These are phyloP conservation scores for Athripsodes cinereus DNA, from an alignment of 2,888 invertebrate species.

Conservation along the genomic window DNA sequence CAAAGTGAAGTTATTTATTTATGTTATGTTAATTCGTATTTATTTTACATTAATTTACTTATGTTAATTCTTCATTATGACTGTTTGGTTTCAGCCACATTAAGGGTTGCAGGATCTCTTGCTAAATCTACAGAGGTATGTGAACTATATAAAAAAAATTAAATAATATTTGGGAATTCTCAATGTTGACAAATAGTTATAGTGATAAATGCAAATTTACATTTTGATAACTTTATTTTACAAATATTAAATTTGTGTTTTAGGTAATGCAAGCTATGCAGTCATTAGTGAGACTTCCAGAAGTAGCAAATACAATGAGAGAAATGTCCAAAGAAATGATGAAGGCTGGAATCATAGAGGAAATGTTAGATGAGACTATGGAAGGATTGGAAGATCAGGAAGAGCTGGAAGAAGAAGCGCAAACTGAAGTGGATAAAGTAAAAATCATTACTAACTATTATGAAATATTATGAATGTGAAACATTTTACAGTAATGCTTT, in stretches of 20 bases:
- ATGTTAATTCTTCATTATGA: too few species aligned
- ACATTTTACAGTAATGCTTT: too few species aligned
- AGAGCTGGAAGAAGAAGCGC: constrained; percentile 94
- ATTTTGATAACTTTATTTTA: neutral
- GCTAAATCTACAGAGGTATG: constrained; percentile 91
- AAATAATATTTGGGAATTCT: neutral
- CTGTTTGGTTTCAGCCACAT: constrained; percentile 80
- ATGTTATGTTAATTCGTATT: too few species aligned
- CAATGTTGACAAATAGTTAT: neutral
- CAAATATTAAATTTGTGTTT: neutral
- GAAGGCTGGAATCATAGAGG: constrained; percentile 97
- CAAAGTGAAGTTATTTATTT: too few species aligned
- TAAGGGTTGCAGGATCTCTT: constrained; percentile 87
- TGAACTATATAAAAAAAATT: neutral
- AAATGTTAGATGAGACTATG: constrained; percentile 98
- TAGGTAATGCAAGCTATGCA: constrained; percentile 96
- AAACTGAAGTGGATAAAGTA: constrained; percentile 88
- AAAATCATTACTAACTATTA: neutral
- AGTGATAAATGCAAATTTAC: neutral
- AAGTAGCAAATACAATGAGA: constrained; percentile 93
- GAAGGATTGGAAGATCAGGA: constrained; percentile 88
- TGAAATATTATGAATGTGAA: neutral
- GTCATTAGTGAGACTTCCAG: constrained; percentile 80
- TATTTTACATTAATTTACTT: too few species aligned
- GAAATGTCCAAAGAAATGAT: constrained; percentile 99